A percentile compares a stretch with the other conserved stretches of the same genome.
These are phyloP conservation scores for Colletes latitarsis DNA, from an alignment of 1,140 invertebrate genomes.

Conservation along the genomic window DNA sequence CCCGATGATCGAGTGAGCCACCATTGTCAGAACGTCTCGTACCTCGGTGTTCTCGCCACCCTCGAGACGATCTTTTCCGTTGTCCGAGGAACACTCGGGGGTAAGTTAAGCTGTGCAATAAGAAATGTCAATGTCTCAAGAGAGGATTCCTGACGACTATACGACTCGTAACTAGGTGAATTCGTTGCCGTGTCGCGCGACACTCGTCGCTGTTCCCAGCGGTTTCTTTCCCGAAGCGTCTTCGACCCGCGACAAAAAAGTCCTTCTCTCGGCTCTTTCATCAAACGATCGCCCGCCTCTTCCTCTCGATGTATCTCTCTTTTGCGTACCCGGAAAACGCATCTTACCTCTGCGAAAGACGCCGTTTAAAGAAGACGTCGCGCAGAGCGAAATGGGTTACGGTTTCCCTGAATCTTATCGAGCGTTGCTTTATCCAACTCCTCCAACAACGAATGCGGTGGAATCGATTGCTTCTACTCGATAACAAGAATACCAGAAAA, in stretches of 20 bases:
- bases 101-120: conserved; percentile 56
- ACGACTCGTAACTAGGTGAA: conserved; percentile 26
- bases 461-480: too few relatives aligned
- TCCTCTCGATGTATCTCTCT: neutral
- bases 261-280: neutral
- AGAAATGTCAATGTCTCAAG: conserved; percentile 64
- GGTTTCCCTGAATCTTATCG: too few relatives aligned
- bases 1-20: neutral
- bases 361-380: too few relatives aligned
- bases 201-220: neutral
- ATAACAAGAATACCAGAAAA: too few relatives aligned
- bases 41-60: conserved; percentile 32
- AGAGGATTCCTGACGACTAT: conserved; percentile 60
- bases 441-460: too few relatives aligned
- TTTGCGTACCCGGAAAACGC: neutral
- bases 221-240: neutral
- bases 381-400: too few relatives aligned
- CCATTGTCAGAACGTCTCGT: conserved; percentile 40
- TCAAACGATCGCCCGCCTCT: neutral
- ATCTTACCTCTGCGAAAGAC: neutral
- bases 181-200: neutral
- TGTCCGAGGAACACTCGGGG: conserved; percentile 55
- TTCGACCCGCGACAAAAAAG: neutral
- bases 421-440: too few relatives aligned
- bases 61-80: conserved; percentile 50